phyloP scores from a whole-genome alignment of 1,140 invertebrate species.

The Drosophila athabasca region DNA sequence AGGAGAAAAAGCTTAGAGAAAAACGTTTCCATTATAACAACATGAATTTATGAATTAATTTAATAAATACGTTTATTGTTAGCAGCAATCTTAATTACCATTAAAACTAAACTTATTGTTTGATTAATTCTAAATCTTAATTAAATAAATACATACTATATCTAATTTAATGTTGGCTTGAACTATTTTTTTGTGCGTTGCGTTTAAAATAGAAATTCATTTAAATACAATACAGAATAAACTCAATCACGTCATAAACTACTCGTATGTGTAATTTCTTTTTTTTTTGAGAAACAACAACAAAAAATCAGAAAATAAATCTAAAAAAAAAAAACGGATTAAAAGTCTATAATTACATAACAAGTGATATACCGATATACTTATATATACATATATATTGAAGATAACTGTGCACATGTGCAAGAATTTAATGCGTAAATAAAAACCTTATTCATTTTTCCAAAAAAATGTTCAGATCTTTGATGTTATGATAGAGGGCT shows the following conservation, averaged over 20 bases:
- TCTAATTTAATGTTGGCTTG: conserved; percentile 72
- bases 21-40: conserved; percentile 67
- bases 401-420: conserved; percentile 31
- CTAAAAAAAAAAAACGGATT: conserved; percentile 8
- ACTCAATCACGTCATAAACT: conserved; percentile 67
- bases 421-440: conserved; percentile 53
- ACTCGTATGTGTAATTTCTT: conserved; percentile 29
- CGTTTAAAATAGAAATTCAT: conserved; percentile 77
- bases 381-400: conserved; percentile 30
- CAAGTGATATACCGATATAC: conserved; percentile 64
- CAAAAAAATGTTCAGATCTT: conserved; percentile 36
- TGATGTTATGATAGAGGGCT: not conserved
- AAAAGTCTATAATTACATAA: conserved; percentile 29
- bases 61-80: conserved; percentile 53
- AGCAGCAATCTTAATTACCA: conserved; percentile 58
- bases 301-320: conserved; percentile 9
- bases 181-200: conserved; percentile 74
- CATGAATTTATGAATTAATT: conserved; percentile 64
- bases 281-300: conserved; percentile 9
- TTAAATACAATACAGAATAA: conserved; percentile 72
- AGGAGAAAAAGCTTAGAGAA: conserved; percentile 1
- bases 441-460: conserved; percentile 63
- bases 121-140: conserved; percentile 59
- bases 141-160: conserved; percentile 36
- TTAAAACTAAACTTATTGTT: conserved; percentile 70